Evolutionary conservation across 2,888 invertebrate genomes (phyloP), one percentile per base, ranked within the genome.

Genomic region (Eilema sororculum): DNA sequence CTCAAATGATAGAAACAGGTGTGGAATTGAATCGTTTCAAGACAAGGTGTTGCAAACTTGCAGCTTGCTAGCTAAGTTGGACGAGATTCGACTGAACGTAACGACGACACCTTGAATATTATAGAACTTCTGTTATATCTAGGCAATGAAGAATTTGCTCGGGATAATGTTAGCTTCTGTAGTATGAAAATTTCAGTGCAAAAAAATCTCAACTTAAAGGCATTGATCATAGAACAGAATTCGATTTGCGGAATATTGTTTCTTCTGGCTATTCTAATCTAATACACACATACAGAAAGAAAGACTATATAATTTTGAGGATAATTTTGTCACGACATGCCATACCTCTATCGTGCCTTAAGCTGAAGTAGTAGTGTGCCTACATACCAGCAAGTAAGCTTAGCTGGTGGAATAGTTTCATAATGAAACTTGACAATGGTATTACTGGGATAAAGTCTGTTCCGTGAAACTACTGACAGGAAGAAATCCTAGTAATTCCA

Each of bases 1-100:
- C 20, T 73, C 57, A 73, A 76, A 80, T 80, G 72, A 77, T 73
- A 74, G 79, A 78, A 76, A 69, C 77, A 79, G 76, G 81, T 83
- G 82, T 64, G 76, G 68, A 71, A 77, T 78, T 74, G 78, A 78
- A 82, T 79, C 78, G 73, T 66, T 64, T 67, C 63, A 60, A 77
- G 66, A 68, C 63, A 65, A 67, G 70, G 30, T 61, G 76, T 70
- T 60, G 64, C 59, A 73, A 81, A 81, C 59, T 78, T 81, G 74
- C 13, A 52, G 64, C 74, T 75, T 75, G 78, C 78, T 78, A 77
- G 82, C 70, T 75, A 56, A 77, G 76, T 80, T 81, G 69, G 71
- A 69, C 37, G 71, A 68, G 71, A 75, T 73, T 60, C 69, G 61
- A 67, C 63, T 77, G 71, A 71, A 72, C 28, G 72, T 74, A 80